Evolutionary conservation across 2,113 vertebrate species (phyloP), one percentile per base, ranked within the genome.

Genomic region (Pyrgilauda ruficollis): DNA sequence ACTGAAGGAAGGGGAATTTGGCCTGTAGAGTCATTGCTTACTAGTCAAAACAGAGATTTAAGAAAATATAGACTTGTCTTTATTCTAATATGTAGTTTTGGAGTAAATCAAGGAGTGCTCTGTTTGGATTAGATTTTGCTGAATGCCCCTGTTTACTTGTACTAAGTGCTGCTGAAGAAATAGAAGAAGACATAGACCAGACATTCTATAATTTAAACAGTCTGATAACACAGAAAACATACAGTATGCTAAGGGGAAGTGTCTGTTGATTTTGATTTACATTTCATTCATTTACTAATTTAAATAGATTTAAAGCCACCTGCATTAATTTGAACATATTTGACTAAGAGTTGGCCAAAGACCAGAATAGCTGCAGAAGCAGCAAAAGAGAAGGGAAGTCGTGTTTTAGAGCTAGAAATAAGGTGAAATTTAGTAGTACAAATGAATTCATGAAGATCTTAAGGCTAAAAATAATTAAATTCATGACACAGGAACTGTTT

Each of bases 61-160:
- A 95, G 81, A 96, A 96, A 95, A 86, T 88, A 82, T 58, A 86
- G 81, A 87, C 87, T 94, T 94, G 44, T 52, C 72, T 93, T 96
- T 77, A 84, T 88, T 89, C 58, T 81, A 76, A 80, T 91, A 85
- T 91, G 84, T 70, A 87, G 35, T 74, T 96, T 95, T 87, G 55
- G 75, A 93, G 67, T 96, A 95, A 92, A 95, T 95, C 55, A 87
- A 94, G 92, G 77, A 91, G 80, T 50, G 16, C 12, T 87, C 22
- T 94, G 77, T 94, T 91, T 93, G 91, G 84, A 92, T 94, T 94
- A 93, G 44, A 52, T 96, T 97, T 94, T 96, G 75, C 74, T 73
- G 81, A 89, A 93, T 88, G 52, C 19, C 46, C 63, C 82, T 95
- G 79, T 96, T 96, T 94, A 93, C 92, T 89, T 92, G 66, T 68